These are phyloP conservation scores for Scytalopus superciliaris DNA, from an alignment of 2,113 vertebrate species.

Conservation along the genomic window DNA sequence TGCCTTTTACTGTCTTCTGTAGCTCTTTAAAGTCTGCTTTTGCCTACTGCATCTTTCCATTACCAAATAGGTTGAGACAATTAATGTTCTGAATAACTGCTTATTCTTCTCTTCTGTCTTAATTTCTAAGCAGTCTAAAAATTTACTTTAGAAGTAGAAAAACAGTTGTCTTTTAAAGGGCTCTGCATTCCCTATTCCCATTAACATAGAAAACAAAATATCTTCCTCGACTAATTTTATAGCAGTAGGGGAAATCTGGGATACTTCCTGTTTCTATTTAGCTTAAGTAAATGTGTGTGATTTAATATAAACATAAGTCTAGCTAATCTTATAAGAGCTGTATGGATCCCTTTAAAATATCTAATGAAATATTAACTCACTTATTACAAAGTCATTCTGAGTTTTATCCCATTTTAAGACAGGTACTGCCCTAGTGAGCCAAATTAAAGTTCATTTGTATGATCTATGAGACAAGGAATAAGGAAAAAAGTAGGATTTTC, in stretches of 20 bases:
- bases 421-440: not conserved
- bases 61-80: not conserved
- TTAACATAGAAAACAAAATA: not conserved
- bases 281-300: not conserved
- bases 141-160: not conserved
- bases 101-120: not conserved
- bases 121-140: conserved; percentile 2
- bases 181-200: not conserved
- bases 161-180: not conserved
- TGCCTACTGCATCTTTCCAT: not conserved
- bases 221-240: not conserved
- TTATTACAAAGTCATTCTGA: not conserved
- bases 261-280: not conserved
- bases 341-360: not conserved
- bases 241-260: not conserved
- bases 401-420: not conserved
- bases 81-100: not conserved
- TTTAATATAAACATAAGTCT: not conserved
- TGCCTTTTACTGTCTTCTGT: conserved; percentile 5
- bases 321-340: not conserved
- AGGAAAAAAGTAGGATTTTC: not conserved
- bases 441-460: not conserved
- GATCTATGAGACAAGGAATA: not conserved
- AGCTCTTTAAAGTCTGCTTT: not conserved
- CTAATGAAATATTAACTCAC: not conserved